A percentile compares a stretch with the other conserved stretches of the same genome.
These are phyloP conservation scores for Acleris holmiana DNA, from an alignment of 2,888 invertebrate genomes.

Conservation along the genomic window DNA sequence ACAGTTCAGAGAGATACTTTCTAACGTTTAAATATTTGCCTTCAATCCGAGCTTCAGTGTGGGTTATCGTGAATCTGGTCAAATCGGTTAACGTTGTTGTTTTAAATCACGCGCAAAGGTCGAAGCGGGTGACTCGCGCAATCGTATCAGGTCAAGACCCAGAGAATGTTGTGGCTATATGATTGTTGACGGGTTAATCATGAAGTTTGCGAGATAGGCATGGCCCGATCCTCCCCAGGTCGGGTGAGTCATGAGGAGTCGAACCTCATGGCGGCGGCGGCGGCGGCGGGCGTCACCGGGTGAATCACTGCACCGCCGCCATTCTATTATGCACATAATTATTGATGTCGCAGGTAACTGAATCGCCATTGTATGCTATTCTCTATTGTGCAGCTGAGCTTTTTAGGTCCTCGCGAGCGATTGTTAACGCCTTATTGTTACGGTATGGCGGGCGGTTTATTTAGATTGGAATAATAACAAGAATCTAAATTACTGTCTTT, in stretches of 20 bases:
- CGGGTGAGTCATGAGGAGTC: constrained; percentile 28
- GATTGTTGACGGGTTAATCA: constrained; percentile 41
- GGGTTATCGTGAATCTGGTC: constrained; percentile 41
- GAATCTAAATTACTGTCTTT: constrained; percentile 41
- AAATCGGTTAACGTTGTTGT: constrained; percentile 31
- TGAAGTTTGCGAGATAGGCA: background rate
- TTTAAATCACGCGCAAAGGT: constrained; percentile 23
- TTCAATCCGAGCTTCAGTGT: constrained; percentile 40
- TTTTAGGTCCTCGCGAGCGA: constrained; percentile 73
- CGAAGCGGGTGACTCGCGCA: background rate
- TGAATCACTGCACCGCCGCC: constrained; percentile 62
- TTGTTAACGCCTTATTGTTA: constrained; percentile 78
- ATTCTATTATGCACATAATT: constrained; percentile 75
- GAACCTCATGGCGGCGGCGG: constrained; percentile 39
- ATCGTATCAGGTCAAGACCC: background rate
- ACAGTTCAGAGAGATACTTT: constrained; percentile 56
- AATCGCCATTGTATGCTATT: constrained; percentile 79
- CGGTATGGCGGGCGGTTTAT: constrained; percentile 61
- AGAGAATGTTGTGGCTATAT: constrained; percentile 12
- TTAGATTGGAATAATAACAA: constrained; percentile 68
- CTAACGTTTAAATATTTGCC: constrained; percentile 53
- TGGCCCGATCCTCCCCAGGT: background rate
- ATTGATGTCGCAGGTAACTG: constrained; percentile 77
- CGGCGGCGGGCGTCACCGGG: constrained; percentile 45
- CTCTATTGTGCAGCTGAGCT: constrained; percentile 77